These are phyloP conservation scores for Druon quercuslanigerum DNA, from an alignment of 1,140 invertebrate genomes.

Conservation along the genomic window DNA sequence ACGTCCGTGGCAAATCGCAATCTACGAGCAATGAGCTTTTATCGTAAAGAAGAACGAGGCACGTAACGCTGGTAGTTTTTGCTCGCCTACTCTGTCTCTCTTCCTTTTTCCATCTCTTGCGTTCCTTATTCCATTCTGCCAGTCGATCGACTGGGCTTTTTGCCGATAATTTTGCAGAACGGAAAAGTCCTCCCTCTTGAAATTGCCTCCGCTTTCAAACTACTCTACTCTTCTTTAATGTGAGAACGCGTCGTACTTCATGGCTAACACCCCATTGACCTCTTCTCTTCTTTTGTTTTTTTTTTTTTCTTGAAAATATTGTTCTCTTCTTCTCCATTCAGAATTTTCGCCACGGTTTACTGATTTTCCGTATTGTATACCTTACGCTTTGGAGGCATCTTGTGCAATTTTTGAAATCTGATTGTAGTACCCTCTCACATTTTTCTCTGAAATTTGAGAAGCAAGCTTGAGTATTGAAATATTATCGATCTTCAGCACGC, in stretches of 20 bases:
- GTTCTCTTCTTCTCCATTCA: not conserved
- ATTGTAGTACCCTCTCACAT: not conserved
- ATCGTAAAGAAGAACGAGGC: slow-evolving; percentile 64
- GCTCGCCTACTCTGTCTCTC: slow-evolving; percentile 42
- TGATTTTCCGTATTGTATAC: too few relatives aligned
- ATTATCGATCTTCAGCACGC: slow-evolving; percentile 26
- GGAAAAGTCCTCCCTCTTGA: slow-evolving; percentile 58
- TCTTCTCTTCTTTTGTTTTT: not conserved
- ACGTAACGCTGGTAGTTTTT: slow-evolving; percentile 67
- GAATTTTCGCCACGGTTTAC: not conserved
- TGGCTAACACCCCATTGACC: slow-evolving; percentile 17
- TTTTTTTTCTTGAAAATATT: not conserved
- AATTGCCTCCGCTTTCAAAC: slow-evolving; percentile 35
- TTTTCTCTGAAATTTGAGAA: slow-evolving; percentile 3
- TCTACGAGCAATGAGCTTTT: slow-evolving; percentile 72
- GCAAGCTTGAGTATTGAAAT: not conserved
- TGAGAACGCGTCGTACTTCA: slow-evolving; percentile 8
- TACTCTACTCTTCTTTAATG: not conserved
- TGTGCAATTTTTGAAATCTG: too few relatives aligned
- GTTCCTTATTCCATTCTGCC: slow-evolving; percentile 40
- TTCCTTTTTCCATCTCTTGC: slow-evolving; percentile 35
- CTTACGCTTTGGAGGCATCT: too few relatives aligned
- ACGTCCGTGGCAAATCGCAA: slow-evolving; percentile 73
- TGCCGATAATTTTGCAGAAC: slow-evolving; percentile 68
- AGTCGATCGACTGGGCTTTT: slow-evolving; percentile 58